These are phyloP conservation scores for Chromis chromis DNA, from an alignment of 2,797 vertebrate species.

Conservation along the genomic window DNA sequence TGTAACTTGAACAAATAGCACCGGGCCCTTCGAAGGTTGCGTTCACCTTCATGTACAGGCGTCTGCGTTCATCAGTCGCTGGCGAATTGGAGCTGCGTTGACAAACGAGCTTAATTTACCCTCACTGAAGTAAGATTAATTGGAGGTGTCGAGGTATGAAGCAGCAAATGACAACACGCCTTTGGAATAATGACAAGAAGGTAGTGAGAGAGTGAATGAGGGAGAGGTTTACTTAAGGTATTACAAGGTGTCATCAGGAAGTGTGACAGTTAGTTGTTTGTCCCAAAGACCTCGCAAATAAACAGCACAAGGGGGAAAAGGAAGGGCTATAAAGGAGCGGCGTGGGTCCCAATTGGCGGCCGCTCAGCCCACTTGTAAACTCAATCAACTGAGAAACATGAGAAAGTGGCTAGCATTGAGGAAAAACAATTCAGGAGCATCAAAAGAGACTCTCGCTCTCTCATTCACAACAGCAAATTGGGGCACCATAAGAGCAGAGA, in stretches of 20 bases:
- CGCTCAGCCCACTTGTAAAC: conserved; percentile 74
- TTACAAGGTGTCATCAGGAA: conserved; percentile 59
- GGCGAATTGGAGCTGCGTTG: conserved; percentile 67
- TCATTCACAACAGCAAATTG: conserved; percentile 65
- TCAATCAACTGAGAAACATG: conserved; percentile 72
- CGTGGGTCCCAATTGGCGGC: conserved; percentile 46
- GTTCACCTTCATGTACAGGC: conserved; percentile 78
- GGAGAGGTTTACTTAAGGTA: conserved; percentile 61
- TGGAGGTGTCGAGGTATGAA: conserved; percentile 83
- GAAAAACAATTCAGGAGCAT: conserved; percentile 71
- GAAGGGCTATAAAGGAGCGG: not conserved
- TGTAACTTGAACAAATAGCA: conserved; percentile 70
- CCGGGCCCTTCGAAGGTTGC: conserved; percentile 70
- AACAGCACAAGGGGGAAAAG: conserved; percentile 24
- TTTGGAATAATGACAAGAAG: conserved; percentile 80
- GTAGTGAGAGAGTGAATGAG: conserved; percentile 42
- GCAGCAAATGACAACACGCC: conserved; percentile 80
- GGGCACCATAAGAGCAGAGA: conserved; percentile 59
- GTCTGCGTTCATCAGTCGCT: conserved; percentile 73
- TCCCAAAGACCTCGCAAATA: conserved; percentile 53
- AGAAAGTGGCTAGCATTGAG: conserved; percentile 64
- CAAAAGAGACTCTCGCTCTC: conserved; percentile 60
- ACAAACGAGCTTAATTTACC: conserved; percentile 83
- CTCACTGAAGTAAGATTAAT: conserved; percentile 82
- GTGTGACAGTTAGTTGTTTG: conserved; percentile 53